Base-by-base conservation (phyloP, 2,888 invertebrate genomes). In the Lamellibrachia satsuma region DNA sequence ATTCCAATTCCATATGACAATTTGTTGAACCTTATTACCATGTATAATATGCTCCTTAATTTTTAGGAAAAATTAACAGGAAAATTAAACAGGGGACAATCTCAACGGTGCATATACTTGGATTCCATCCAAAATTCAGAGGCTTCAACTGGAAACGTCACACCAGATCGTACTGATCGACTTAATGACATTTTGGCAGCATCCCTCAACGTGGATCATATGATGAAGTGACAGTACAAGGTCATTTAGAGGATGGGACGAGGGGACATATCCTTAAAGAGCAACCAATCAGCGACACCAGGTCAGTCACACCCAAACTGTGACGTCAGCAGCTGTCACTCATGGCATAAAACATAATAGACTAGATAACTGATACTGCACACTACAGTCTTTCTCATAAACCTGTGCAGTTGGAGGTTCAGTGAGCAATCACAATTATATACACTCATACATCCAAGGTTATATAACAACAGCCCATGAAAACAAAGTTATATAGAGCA, bases 111-210 rank as follows among this genome's bases (percentile, higher is more conserved):
- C 75, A 75, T n/a, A 3, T 22, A 75, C 2, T 75, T 75, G 75
- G 75, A 75, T n/a, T 75, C 75, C 75, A 75, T 75, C 75, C 75
- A 75, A 75, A 4, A 75, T 75, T 75, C 75, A 75, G 75, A 75
- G 11, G 22, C 75, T 75, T 75, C 75, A 75, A 3, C 75, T 9
- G 9, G 9, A 75, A 75, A 22, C 22, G 75, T 75, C 75, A 22
- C 75, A 75, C 75, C 15, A 75, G n/a, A 75, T 39, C 39, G 39
- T 39, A 39, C 39, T 39, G 39, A 39, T 39, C 39, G 39, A 39
- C 39, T 39, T 39, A 39, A 57, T 15, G n/a, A 75, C 22, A 22
- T 75, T 75, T 75, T 22, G 15, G 75, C 75, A 75, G 15, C 22
- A 15, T 75, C 75, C 75, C 75, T 2, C 22, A 39, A 39, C 39